These are phyloP conservation scores for Crioceris asparagi DNA, from an alignment of 2,888 invertebrate species.

Conservation along the genomic window DNA sequence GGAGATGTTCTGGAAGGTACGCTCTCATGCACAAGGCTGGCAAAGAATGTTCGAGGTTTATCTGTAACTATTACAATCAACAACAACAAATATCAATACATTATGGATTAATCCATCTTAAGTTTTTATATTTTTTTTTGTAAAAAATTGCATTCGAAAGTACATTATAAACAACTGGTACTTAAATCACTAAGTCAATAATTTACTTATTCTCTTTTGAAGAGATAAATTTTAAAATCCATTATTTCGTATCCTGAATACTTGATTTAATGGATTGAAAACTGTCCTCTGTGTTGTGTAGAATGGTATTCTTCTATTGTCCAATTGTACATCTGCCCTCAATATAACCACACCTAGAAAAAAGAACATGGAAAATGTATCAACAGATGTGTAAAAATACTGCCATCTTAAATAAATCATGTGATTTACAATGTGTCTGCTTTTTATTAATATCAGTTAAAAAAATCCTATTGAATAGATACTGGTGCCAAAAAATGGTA, in stretches of 20 bases:
- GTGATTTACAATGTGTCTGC: too few species aligned
- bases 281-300: conserved; percentile 34
- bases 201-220: conserved; percentile 24
- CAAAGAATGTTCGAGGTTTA: conserved; percentile 64
- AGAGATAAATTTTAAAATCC: background rate
- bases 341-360: conserved; percentile 66
- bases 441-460: too few species aligned
- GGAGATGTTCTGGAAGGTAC: conserved; percentile 53
- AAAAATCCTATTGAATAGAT: too few species aligned
- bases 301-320: conserved; percentile 31
- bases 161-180: conserved; percentile 25
- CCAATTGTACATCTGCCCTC: conserved; percentile 65
- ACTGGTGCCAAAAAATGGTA: too few species aligned
- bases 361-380: conserved; percentile 6
- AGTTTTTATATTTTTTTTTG: conserved; percentile 22
- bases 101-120: conserved; percentile 44
- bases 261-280: conserved; percentile 45
- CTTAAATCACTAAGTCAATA: conserved; percentile 24
- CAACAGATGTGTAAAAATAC: too few species aligned
- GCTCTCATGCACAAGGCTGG: conserved; percentile 62
- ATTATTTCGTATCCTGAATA: conserved; percentile 41
- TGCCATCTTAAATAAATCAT: too few species aligned
- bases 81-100: conserved; percentile 50
- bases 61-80: conserved; percentile 57
- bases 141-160: conserved; percentile 23